A percentile compares a stretch with the other conserved stretches of the same genome.
Conservation (phyloP, 2,113 vertebrate species). For the Ammodytes dubius region DNA sequence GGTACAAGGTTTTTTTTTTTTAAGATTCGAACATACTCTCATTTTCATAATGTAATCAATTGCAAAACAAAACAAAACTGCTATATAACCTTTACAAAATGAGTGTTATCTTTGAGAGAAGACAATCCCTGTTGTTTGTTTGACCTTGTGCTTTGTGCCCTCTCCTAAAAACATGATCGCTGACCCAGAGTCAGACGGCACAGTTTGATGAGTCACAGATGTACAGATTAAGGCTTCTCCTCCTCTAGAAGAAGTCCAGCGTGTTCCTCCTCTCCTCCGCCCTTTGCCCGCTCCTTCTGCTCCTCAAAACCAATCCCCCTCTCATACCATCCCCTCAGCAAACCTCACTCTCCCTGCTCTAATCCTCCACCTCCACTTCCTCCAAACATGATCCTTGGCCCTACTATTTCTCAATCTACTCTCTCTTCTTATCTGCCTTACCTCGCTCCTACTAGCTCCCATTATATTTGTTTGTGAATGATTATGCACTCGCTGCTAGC, state of each 20-base stretch:
- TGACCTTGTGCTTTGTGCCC: slow-evolving; percentile 51
- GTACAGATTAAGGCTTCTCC: slow-evolving; percentile 57
- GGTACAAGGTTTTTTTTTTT: background rate
- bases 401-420: slow-evolving; percentile 44
- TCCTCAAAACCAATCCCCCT: slow-evolving; percentile 49
- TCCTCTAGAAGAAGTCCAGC: slow-evolving; percentile 47
- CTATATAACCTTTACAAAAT: background rate
- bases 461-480: slow-evolving; percentile 53
- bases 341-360: slow-evolving; percentile 61
- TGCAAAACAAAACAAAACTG: background rate
- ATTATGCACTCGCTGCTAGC: slow-evolving; percentile 27
- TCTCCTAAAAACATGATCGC: slow-evolving; percentile 20
- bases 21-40: background rate
- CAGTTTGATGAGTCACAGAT: slow-evolving; percentile 71
- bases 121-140: slow-evolving; percentile 19
- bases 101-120: background rate
- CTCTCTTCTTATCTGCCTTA: slow-evolving; percentile 38
- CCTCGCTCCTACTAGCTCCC: slow-evolving; percentile 36
- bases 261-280: slow-evolving; percentile 30
- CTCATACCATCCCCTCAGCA: slow-evolving; percentile 56
- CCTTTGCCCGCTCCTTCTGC: slow-evolving; percentile 2
- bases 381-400: slow-evolving; percentile 55
- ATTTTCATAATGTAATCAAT: background rate
- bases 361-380: slow-evolving; percentile 67
- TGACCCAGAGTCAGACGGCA: slow-evolving; percentile 50